These are phyloP conservation scores for Cylas formicarius DNA, from an alignment of 1,140 invertebrate genomes.

Conservation along the genomic window DNA sequence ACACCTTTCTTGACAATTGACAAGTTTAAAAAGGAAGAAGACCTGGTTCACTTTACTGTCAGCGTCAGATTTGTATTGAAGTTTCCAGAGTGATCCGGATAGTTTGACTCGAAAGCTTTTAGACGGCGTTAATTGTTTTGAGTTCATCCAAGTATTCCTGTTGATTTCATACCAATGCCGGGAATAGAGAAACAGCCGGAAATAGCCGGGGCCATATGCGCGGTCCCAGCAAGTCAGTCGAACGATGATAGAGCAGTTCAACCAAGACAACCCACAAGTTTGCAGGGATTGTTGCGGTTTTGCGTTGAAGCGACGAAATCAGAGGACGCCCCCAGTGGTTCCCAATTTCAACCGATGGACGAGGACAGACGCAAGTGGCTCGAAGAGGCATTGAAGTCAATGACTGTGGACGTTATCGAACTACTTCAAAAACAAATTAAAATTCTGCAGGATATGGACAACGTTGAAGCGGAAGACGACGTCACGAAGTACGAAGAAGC, in stretches of 20 bases:
- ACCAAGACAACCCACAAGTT: slow-evolving; percentile 35
- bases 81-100: too few species aligned
- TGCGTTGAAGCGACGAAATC: slow-evolving; percentile 55
- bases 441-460: slow-evolving; percentile 46
- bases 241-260: slow-evolving; percentile 10
- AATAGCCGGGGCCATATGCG: slow-evolving; percentile 12
- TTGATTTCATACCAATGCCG: too few species aligned
- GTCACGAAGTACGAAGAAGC: slow-evolving; percentile 48
- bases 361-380: slow-evolving; percentile 62
- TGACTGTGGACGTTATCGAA: slow-evolving; percentile 59
- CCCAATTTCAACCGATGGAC: slow-evolving; percentile 48
- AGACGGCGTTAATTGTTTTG: too few species aligned
- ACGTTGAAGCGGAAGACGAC: slow-evolving; percentile 45
- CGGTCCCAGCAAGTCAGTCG: slow-evolving; percentile 6
- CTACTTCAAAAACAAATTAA: slow-evolving; percentile 54
- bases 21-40: too few species aligned
- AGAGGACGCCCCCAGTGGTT: slow-evolving; percentile 48
- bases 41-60: too few species aligned
- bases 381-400: slow-evolving; percentile 56
- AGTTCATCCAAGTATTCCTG: too few species aligned
- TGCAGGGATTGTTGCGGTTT: slow-evolving; percentile 56
- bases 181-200: slow-evolving; percentile 11
- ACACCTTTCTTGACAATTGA: too few species aligned
- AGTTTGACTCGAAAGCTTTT: too few species aligned
- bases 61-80: too few species aligned